Evolutionary conservation across 2,113 vertebrate species (phyloP), one percentile per base, ranked within the genome.

Genomic region (Amblyopsis rosae): DNA sequence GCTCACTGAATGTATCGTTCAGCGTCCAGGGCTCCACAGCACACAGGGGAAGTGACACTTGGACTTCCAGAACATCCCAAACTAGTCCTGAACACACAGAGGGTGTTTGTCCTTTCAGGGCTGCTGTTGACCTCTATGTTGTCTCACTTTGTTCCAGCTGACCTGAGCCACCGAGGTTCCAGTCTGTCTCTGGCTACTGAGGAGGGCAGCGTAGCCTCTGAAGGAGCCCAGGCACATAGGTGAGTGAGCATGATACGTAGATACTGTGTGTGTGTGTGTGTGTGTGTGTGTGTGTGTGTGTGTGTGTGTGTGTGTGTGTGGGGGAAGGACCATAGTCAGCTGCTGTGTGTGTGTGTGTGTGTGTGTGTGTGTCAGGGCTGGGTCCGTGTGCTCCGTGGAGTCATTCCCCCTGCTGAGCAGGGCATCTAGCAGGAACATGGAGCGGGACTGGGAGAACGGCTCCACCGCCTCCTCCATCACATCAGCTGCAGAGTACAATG

Each of bases 381-480:
- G 94, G 26, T 98, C 95, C 0, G 92, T 98, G 89, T 96, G 96
- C 54, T 98, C 95, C 0, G 88, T 98, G 92, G 97, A 99, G 58
- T 94, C 94, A 0, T 94, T 97, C 74, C 94, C 96, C 0, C 76
- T 92, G 3, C 77, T 96, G 81, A 97, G 95, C 89, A 92, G 96
- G 35, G 94, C 96, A 54, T 91, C 95, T 0, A 98, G 95, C 90
- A 93, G 96, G 59, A 98, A 95, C 90, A 94, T 95, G 9, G 96
- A 98, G 73, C 89, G 97, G 45, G 97, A 99, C 73, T 99, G 97
- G 97, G 97, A 99, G 58, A 98, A 95, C 0, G 94, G 93, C 0
- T 99, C 97, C 0, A 96, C 97, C 0, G 94, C 96, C 0, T 98
- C 96, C 3, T 99, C 97, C 8, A 93, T 99, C 74, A 95, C 95